These are phyloP conservation scores for Parauchenoglanis ngamensis DNA, from an alignment of 2,797 vertebrate species.

Conservation along the genomic window DNA sequence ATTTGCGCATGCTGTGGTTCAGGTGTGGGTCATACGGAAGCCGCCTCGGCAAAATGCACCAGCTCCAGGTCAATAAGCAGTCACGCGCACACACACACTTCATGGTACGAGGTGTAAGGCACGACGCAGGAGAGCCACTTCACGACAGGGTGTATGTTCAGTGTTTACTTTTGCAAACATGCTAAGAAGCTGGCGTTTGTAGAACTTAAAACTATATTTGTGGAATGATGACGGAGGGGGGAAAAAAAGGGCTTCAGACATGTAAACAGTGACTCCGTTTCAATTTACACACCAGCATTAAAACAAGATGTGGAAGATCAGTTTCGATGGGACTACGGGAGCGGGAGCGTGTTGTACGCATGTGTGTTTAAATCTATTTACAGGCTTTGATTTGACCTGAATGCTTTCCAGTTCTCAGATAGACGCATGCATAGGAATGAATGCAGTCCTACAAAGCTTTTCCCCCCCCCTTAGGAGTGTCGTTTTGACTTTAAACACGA, in stretches of 20 bases:
- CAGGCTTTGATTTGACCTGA: conserved; percentile 33
- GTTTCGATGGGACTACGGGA: conserved; percentile 22
- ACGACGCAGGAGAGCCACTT: conserved; percentile 37
- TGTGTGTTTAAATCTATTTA: conserved; percentile 31
- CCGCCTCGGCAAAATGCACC: conserved; percentile 37
- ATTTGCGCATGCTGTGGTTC: conserved; percentile 51
- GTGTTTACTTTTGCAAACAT: conserved; percentile 53
- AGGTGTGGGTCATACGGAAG: conserved; percentile 55
- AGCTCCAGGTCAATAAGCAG: conserved; percentile 45
- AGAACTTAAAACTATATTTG: conserved; percentile 73
- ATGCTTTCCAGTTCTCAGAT: conserved; percentile 15
- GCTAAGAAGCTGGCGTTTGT: conserved; percentile 75
- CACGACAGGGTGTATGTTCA: conserved; percentile 29
- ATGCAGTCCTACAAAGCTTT: not conserved
- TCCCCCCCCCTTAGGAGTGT: not conserved
- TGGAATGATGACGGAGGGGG: conserved; percentile 66
- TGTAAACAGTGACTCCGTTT: conserved; percentile 73
- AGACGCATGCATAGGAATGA: conserved; percentile 25
- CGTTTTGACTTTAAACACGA: conserved; percentile 56
- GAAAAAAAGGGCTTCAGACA: conserved; percentile 68
- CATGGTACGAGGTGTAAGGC: not conserved
- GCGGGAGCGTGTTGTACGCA: conserved; percentile 41
- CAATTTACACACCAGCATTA: conserved; percentile 77
- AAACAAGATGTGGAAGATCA: conserved; percentile 75
- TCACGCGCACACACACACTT: conserved; percentile 11